A percentile compares a stretch with the other conserved stretches of the same genome.
Evolutionary conservation across 2,888 invertebrate genomes (phyloP).

Genomic region (Acholoe squamosa): DNA sequence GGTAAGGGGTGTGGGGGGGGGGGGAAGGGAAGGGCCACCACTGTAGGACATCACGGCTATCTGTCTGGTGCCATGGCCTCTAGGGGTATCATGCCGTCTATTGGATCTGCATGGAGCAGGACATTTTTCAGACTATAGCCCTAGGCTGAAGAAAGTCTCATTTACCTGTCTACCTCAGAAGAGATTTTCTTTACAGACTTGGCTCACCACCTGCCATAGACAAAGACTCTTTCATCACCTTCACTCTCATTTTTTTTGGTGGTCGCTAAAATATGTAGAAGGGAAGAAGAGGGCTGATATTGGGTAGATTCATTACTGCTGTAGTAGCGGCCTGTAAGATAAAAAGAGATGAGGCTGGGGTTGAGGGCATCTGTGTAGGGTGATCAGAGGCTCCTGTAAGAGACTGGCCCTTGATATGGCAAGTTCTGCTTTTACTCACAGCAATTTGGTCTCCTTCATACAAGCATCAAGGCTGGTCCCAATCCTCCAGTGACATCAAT

Average conservation of each 20-base stretch:
- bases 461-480: neutral
- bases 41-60: neutral
- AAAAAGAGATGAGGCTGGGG: neutral
- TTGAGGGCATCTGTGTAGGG: neutral
- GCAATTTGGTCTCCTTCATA: conserved; percentile 12
- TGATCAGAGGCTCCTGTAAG: neutral
- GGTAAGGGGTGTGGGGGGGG: neutral
- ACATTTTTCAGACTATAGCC: too few relatives aligned
- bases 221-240: too few relatives aligned
- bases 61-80: neutral
- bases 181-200: too few relatives aligned
- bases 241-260: too few relatives aligned
- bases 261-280: too few relatives aligned
- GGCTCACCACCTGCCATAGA: too few relatives aligned
- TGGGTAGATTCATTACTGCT: neutral
- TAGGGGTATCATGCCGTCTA: neutral
- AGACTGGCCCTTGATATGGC: neutral
- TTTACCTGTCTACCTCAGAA: too few relatives aligned
- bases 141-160: too few relatives aligned
- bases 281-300: neutral
- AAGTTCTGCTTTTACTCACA: neutral
- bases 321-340: neutral
- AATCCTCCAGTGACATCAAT: conserved; percentile 27
- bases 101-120: neutral
- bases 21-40: neutral